phyloP scores from a whole-genome alignment of 1,140 invertebrate genomes.

The Cherax destructor region DNA sequence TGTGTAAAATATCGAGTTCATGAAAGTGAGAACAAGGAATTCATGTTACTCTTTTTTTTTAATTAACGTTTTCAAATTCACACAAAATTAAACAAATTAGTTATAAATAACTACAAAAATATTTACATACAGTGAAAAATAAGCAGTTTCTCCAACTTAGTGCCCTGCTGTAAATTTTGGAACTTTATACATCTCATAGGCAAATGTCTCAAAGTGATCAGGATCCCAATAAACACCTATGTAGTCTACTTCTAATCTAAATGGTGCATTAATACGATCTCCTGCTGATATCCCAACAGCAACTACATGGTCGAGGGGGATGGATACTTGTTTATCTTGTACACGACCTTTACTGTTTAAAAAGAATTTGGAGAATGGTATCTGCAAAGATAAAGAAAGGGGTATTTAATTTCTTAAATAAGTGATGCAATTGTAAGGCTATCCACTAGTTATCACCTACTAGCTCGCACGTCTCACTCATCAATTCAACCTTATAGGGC shows the following conservation, averaged over 20 bases:
- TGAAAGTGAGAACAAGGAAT: no score
- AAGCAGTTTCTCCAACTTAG: background rate
- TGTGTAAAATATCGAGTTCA: no score
- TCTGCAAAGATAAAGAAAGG: slow-evolving; percentile 78
- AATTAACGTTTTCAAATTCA: no score
- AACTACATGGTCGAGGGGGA: slow-evolving; percentile 80
- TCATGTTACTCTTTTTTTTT: no score
- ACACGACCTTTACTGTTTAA: slow-evolving; percentile 88
- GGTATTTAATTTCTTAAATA: background rate
- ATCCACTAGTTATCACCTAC: no score
- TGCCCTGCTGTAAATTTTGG: background rate
- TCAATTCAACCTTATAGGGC: no score
- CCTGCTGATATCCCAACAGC: slow-evolving; percentile 88
- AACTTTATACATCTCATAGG: slow-evolving; percentile 91
- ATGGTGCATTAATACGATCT: slow-evolving; percentile 87
- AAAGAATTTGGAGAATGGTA: slow-evolving; percentile 97
- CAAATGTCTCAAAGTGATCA: slow-evolving; percentile 86
- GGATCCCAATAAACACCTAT: slow-evolving; percentile 89
- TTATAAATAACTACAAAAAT: no score
- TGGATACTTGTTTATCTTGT: slow-evolving; percentile 85
- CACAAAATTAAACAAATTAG: no score
- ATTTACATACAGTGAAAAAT: background rate
- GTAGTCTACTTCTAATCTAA: slow-evolving; percentile 95
- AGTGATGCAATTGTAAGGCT: no score
- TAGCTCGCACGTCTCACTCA: no score